phyloP scores from a whole-genome alignment of 2,888 invertebrate genomes.

The Cephus pygmeus region DNA sequence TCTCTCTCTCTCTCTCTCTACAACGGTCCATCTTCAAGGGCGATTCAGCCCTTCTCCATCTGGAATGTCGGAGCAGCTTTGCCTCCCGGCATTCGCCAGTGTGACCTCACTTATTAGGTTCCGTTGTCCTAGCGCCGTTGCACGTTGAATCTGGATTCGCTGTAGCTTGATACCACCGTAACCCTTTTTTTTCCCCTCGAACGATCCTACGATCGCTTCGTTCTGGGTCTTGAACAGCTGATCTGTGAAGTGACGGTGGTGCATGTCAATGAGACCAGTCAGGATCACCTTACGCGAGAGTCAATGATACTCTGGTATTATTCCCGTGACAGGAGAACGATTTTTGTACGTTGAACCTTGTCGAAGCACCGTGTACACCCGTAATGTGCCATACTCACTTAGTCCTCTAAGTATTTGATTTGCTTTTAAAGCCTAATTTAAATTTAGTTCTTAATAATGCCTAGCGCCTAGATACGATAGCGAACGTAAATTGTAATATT shows the following conservation, averaged over 20 bases:
- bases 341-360: slow-evolving; percentile 6
- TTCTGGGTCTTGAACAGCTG: not conserved
- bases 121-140: not conserved
- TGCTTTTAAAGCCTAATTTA: slow-evolving; percentile 30
- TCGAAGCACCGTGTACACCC: slow-evolving; percentile 7
- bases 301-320: not conserved
- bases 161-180: not conserved
- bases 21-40: not conserved
- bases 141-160: not conserved
- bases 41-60: not conserved
- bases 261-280: not conserved
- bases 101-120: not conserved
- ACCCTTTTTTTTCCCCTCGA: not conserved
- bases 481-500: slow-evolving; percentile 56
- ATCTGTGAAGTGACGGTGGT: not conserved
- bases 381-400: slow-evolving; percentile 33
- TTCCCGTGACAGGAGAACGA: not conserved
- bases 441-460: slow-evolving; percentile 28
- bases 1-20: too few relatives aligned
- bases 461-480: slow-evolving; percentile 30
- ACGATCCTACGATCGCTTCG: not conserved
- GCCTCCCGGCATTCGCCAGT: not conserved
- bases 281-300: not conserved
- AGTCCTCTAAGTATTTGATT: slow-evolving; percentile 37
- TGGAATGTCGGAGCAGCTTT: not conserved